Base-by-base conservation (phyloP, 2,888 invertebrate genomes). In the Papilio demoleus region DNA sequence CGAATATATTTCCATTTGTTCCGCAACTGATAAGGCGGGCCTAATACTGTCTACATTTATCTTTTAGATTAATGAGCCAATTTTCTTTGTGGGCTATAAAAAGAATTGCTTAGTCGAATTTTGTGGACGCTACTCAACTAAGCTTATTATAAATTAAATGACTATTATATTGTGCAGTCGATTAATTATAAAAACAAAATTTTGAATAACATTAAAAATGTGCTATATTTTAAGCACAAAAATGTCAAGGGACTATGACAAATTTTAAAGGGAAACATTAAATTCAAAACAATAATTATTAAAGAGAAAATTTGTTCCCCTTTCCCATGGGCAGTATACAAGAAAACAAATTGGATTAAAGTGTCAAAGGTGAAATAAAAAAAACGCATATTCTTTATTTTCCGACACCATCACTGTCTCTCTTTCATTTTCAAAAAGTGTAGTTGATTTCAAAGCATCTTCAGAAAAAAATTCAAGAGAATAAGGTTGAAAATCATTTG, bases 71-170 rank as follows among this genome's bases (percentile, higher is more conserved):
- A 92, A 92, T 92, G 92, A 91, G 89, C 90, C 92, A 92, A 92
- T 92, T 92, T 92, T 92, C 92, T 92, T 92, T 90, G 92, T 90
- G 88, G 90, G 88, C 91, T 85, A 92, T 92, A 92, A 92, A 92
- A 92, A 90, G 90, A 90, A 88, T 89, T 86, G 88, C 88, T 88
- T 87, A 87, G 82, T 81, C 83, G 87, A 82, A 85, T 86, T 87
- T 83, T 78, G 79, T 81, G 83, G 82, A 81, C 82, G 81, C 14
- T 65, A 65, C 38, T 53, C 27, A 56, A 31, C 3, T 56, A 19
- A 36, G 24, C 66, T 66, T 60, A 27, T 24, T 24, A 17, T 31
- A 56, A 17, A 31, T n/a, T 56, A 19, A 0, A 31, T 31, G 31
- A n/a, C 0, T 17, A 31, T 56, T 31, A 22, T 22, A 22, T 45